Conservation (phyloP, 2,888 invertebrate species). For the Parthenolecanium corni region DNA sequence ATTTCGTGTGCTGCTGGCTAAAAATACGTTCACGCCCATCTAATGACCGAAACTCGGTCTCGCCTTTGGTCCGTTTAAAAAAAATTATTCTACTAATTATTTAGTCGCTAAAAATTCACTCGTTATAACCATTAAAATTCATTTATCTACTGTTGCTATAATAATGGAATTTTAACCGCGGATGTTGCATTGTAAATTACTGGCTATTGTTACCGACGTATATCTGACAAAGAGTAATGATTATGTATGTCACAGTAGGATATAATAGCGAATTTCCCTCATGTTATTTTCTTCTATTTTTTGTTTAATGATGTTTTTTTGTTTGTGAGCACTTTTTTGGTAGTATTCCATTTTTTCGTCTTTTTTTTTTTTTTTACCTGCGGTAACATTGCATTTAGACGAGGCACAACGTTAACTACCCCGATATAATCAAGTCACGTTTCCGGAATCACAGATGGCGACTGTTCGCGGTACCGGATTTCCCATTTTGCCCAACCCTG, state of each 20-base stretch:
- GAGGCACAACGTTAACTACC: conserved; percentile 20
- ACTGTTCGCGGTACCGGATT: conserved; percentile 19
- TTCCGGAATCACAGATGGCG: conserved; percentile 16
- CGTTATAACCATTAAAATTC: conserved; percentile 19
- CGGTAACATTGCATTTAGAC: conserved; percentile 7
- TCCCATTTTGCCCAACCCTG: conserved; percentile 19
- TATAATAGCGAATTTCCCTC: not conserved
- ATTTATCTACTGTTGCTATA: conserved; percentile 9
- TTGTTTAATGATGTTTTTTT: conserved; percentile 16
- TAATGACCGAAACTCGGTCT: too few species aligned
- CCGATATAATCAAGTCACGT: conserved; percentile 22
- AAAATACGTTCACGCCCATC: not conserved
- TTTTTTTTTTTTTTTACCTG: not conserved
- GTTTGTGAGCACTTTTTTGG: not conserved
- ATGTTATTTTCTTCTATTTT: not conserved
- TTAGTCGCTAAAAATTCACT: conserved; percentile 8
- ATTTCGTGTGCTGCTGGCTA: not conserved
- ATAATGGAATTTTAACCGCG: conserved; percentile 26
- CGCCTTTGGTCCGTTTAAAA: not conserved
- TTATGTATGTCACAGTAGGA: conserved; percentile 28
- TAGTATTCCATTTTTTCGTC: not conserved
- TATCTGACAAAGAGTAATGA: conserved; percentile 28
- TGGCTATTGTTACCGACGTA: conserved; percentile 23
- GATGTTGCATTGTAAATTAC: conserved; percentile 28
- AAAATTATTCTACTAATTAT: conserved; percentile 15